A percentile compares a stretch with the other conserved stretches of the same genome.
Conservation (phyloP, 2,888 invertebrate species). For the Geophilus truncorum region DNA sequence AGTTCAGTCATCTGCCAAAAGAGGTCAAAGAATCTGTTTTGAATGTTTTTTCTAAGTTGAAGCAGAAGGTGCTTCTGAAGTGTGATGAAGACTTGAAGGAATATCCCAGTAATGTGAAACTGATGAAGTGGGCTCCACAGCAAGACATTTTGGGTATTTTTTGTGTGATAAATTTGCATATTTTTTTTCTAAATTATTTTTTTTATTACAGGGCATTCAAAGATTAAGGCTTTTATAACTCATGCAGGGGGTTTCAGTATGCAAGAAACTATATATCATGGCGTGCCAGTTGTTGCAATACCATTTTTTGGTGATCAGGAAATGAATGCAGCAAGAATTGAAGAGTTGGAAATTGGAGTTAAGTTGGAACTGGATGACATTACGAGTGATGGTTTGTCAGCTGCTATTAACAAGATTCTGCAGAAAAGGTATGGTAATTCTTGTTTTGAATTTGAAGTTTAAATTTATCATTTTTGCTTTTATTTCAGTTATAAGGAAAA, state of each 20-base stretch:
- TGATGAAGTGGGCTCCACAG: neutral
- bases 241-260: neutral
- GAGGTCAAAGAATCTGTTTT: neutral
- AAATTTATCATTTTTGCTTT: neutral
- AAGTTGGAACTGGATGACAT: neutral
- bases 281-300: neutral
- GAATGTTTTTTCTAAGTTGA: neutral
- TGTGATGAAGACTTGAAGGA: neutral
- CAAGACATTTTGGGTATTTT: neutral
- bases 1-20: neutral
- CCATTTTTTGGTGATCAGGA: neutral
- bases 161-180: neutral
- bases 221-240: neutral
- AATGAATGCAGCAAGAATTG: neutral
- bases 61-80: neutral
- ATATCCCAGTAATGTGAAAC: neutral
- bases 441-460: neutral
- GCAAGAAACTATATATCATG: neutral
- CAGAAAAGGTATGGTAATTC: neutral
- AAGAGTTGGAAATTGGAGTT: neutral
- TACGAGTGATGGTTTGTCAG: neutral
- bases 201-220: neutral
- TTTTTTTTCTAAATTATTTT: neutral
- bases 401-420: neutral
- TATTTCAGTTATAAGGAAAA: neutral